A percentile compares a stretch with the other conserved stretches of the same genome.
Evolutionary conservation across 1,140 invertebrate genomes (phyloP).

Genomic region (Drosophila mojavensis): DNA sequence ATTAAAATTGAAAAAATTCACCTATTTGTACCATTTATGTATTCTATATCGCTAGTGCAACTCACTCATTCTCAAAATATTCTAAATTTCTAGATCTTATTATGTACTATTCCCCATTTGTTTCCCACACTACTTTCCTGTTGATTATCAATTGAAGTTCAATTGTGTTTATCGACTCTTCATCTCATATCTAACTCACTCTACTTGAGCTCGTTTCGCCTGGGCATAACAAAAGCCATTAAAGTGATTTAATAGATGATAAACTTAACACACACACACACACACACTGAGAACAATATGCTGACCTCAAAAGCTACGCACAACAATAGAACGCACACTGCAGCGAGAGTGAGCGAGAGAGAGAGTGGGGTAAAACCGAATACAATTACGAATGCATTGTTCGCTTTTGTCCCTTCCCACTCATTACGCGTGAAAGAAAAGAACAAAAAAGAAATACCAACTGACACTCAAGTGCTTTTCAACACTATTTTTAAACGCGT

Average conservation of each 20-base stretch:
- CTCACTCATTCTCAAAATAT: not conserved
- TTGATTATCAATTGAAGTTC: constrained; percentile 6
- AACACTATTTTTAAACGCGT: constrained; percentile 34
- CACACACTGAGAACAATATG: constrained; percentile 23
- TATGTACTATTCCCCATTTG: not conserved
- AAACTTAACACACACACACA: constrained; percentile 56
- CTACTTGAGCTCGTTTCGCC: constrained; percentile 20
- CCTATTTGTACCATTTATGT: too few species aligned
- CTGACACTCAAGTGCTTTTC: constrained; percentile 73
- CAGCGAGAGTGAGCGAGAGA: constrained; percentile 2
- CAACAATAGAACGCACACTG: constrained; percentile 35
- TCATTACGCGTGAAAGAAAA: constrained; percentile 50
- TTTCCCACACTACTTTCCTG: not conserved
- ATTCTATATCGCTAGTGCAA: too few species aligned
- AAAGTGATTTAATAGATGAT: constrained; percentile 78
- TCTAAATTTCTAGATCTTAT: not conserved
- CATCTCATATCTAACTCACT: constrained; percentile 22
- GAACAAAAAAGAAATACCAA: constrained; percentile 39
- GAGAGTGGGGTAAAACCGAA: constrained; percentile 56
- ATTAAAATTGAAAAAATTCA: not conserved
- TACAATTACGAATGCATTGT: constrained; percentile 80
- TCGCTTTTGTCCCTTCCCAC: constrained; percentile 63
- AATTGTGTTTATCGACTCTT: constrained; percentile 34
- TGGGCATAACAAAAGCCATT: constrained; percentile 55
- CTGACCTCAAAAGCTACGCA: constrained; percentile 57